Evolutionary conservation across 2,888 invertebrate genomes (phyloP), one percentile per base, ranked within the genome.

Genomic region (Dicyrtomina minuta): DNA sequence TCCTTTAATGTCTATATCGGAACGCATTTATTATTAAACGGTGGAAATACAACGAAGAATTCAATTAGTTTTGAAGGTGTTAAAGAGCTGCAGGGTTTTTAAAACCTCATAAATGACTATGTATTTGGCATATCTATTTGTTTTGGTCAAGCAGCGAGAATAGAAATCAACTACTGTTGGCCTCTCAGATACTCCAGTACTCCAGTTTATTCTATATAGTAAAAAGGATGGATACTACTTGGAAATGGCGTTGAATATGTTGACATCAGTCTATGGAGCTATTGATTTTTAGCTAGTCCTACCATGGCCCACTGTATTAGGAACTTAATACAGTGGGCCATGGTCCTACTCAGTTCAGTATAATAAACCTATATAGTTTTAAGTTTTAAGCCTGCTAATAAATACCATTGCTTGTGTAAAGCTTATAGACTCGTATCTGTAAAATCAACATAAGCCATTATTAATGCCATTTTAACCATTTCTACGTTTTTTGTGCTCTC

Each of bases 141-240:
- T 74, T 84, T 98, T 69, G 94, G 89, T 76, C 86, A 91, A 75
- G 85, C 89, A 73, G 96, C 95, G n/a, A 86, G 96, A 69, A 85
- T 98, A 66, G 98, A 99, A 85, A 86, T 99, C 66, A 98, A 97
- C 85, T 95, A 97, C 84, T 91, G 92, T 82, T 83, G 91, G 80
- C 97, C 97, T 53, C 79, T 91, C 66, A 83, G 84, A 58, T 87
- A 86, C 73, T 84, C 86, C 75, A 82, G 84, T 71, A n/a, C n/a
- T n/a, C n/a, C n/a, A n/a, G n/a, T n/a, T 88, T 85, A 15, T 94
- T 94, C 83, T 84, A 82, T 77, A 78, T 85, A 66, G 84, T 86
- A 64, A 86, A 87, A 73, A n/a, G n/a, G n/a, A n/a, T 91, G 92
- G 53, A 86, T 93, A 78, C 93, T 93, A 83, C 88, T 93, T 80